A percentile compares a stretch with the other conserved stretches of the same genome.
phyloP scores from a whole-genome alignment of 2,797 vertebrate genomes.

The Atherinosoma microstoma region DNA sequence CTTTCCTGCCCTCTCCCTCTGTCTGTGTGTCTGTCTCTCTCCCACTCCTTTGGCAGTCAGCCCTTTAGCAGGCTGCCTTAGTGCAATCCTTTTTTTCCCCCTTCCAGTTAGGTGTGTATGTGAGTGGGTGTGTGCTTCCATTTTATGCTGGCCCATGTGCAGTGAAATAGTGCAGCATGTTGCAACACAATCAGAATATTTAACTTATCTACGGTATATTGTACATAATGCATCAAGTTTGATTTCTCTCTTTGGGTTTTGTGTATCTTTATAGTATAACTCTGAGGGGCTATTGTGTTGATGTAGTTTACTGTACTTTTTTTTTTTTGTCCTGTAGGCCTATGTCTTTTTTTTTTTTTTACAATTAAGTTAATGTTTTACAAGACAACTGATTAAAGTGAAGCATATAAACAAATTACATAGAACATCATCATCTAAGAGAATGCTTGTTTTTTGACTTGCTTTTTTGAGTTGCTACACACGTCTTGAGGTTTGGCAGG shows the following conservation, averaged over 20 bases:
- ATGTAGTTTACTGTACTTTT: slow-evolving; percentile 37
- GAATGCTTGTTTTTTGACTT: slow-evolving; percentile 6
- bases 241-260: neutral
- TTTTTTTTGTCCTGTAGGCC: neutral
- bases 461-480: neutral
- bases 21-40: slow-evolving; percentile 53
- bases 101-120: slow-evolving; percentile 53
- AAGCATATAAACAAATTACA: slow-evolving; percentile 14
- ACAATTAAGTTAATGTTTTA: slow-evolving; percentile 30
- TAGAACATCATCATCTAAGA: neutral
- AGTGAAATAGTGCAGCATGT: slow-evolving; percentile 41
- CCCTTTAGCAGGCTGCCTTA: slow-evolving; percentile 75
- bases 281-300: slow-evolving; percentile 28
- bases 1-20: slow-evolving; percentile 83
- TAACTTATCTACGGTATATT: slow-evolving; percentile 22
- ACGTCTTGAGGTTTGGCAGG: slow-evolving; percentile 16
- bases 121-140: slow-evolving; percentile 39
- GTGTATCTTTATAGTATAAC: slow-evolving; percentile 9
- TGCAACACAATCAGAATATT: slow-evolving; percentile 34
- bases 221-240: slow-evolving; percentile 2
- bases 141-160: slow-evolving; percentile 29
- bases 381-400: slow-evolving; percentile 29
- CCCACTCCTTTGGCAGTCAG: slow-evolving; percentile 80
- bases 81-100: slow-evolving; percentile 62
- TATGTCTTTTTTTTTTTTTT: slow-evolving; percentile 8